Percentiles rank a stretch among this genome's conserved stretches.
Evolutionary conservation across 1,140 invertebrate genomes (phyloP).

Genomic region (Rhizoglyphus robini): DNA sequence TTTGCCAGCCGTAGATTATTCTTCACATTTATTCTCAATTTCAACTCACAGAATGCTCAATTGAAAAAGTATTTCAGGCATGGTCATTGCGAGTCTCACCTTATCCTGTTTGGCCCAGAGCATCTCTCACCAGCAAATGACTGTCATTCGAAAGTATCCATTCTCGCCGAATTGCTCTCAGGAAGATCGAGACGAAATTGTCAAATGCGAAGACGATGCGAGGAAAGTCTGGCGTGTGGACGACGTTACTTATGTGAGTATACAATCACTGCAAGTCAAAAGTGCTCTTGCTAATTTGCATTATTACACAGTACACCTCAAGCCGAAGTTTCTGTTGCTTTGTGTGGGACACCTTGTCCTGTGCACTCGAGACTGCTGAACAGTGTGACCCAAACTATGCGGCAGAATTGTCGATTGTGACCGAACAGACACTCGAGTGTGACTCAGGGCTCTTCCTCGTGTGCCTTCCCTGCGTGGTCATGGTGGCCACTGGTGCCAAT

Average conservation of each 20-base stretch:
- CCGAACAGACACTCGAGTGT: slow-evolving; percentile 2
- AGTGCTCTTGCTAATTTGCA: neutral
- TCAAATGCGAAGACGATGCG: neutral
- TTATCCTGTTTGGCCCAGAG: too few species aligned
- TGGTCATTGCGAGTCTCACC: too few species aligned
- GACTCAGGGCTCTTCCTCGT: neutral
- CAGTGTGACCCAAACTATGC: slow-evolving; percentile 7
- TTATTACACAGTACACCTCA: neutral
- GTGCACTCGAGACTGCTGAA: slow-evolving; percentile 4
- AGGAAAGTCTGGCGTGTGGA: neutral
- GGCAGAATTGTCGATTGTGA: neutral
- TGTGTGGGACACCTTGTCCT: neutral
- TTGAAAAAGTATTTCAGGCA: too few species aligned
- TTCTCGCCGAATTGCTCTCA: neutral
- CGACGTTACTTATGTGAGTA: neutral
- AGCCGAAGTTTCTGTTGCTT: slow-evolving; percentile 13
- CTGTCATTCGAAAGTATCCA: neutral
- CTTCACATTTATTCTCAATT: too few species aligned
- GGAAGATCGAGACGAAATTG: neutral
- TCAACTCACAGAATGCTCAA: too few species aligned
- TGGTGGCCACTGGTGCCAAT: slow-evolving; percentile 5
- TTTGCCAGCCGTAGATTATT: too few species aligned
- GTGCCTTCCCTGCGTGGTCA: neutral
- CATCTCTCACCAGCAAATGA: neutral
- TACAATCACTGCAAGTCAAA: too few species aligned